Base-by-base conservation (phyloP, 1,140 invertebrate genomes). In the Bicyclus anynana region DNA sequence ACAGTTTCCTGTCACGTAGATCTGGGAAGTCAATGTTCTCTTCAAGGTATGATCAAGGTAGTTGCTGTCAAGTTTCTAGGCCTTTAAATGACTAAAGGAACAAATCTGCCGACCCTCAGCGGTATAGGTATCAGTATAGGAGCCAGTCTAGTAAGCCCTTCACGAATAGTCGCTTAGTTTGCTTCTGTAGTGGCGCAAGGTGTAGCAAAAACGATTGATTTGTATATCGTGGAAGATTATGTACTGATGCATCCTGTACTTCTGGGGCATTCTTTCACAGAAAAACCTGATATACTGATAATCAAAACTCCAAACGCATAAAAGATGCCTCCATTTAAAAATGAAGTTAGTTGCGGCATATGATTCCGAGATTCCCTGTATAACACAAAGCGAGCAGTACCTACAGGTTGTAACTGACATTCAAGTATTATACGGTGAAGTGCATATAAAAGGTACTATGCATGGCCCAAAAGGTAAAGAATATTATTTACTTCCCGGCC, bases 221-320 rank as follows among this genome's bases (percentile, higher is more conserved):
- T 38, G 12, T 53, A 26, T 10, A 18, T 56, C 2, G 53, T 62
- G 5, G 47, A 23, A 0, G 48, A 62, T 27, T 13, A 38, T 29
- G 14, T 62, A 6, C 51, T 57, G 5, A 52, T 40, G 2, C 51
- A 48, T 29, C 26, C 48, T 9, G 26, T 60, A 1, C 21, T 60
- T 6, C 9, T 65, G 27, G 57, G 62, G 1, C 62, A 65, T 53
- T 42, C 35, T 1, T 65, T 60, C 42, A 60, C 58, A 2, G 62
- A 65, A 29, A 40, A 37, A 20, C 53, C 58, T 13, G 29, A 18
- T 16, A 12, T 65, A 9, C 9, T 35, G 42, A 60, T 65, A 7
- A 54, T 33, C 26, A 65, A 65, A 58, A 57, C 62, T 27, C 51
- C 14, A 27, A 38, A 12, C 23, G 10, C 3, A 37, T 9, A 44